Evolutionary conservation across 2,797 vertebrate genomes (phyloP), one percentile per base, ranked within the genome.

Genomic region (Dallia pectoralis): DNA sequence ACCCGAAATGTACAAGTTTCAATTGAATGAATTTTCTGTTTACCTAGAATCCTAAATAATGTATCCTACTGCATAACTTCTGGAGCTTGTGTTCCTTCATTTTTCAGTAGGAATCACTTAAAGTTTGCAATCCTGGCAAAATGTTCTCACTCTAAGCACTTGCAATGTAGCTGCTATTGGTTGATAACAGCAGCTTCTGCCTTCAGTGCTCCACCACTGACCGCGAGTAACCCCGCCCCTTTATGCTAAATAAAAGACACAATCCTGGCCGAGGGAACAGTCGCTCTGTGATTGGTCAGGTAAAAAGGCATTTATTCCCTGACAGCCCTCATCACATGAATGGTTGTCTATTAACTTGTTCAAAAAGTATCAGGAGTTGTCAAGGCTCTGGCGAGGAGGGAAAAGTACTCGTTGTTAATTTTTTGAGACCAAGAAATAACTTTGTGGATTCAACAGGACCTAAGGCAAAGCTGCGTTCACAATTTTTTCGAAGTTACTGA

Each of bases 331-430:
- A 91, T 96, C 96, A 96, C 96, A 98, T 98, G 96, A 96, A 98
- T 93, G 97, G 95, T 97, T 97, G 96, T 98, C 96, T 98, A 98
- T 98, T 97, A 99, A 98, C 96, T 99, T 99, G 97, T 98, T 97
- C 96, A 95, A 97, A 98, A 98, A 98, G 93, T 98, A 96, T 96
- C 96, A 92, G 96, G 96, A 97, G 96, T 98, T 98, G 97, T 97
- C 96, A 97, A 95, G 96, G 94, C 96, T 93, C 94, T 88, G 94
- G 92, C 94, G 87, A 81, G 90, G 93, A 89, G 87, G 91, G 92
- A 86, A 94, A 95, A 96, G 94, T 93, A 94, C 40, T 44, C 40
- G 93, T 95, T 94, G 94, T 95, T 95, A 94, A 95, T 93, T 96
- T 93, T 94, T 94, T 94, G 92, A 89, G 95, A 93, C 91, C 83